A percentile compares a stretch with the other conserved stretches of the same genome.
Evolutionary conservation across 2,113 vertebrate species (phyloP).

Genomic region (Ovibos moschatus): DNA sequence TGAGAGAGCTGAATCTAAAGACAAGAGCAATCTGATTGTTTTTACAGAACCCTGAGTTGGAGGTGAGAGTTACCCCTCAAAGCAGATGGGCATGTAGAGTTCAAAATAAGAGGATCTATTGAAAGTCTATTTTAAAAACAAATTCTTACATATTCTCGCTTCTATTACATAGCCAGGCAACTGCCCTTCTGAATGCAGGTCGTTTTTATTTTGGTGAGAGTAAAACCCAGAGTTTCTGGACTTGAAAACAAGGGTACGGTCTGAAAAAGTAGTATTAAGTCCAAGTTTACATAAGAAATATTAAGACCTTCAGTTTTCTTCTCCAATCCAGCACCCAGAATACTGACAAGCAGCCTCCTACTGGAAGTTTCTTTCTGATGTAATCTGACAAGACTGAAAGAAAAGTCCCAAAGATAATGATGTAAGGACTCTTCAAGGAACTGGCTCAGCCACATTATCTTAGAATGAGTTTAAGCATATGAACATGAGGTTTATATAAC

Average conservation of each 20-base stretch:
- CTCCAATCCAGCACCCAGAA: neutral
- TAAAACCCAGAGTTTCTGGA: neutral
- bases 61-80: neutral
- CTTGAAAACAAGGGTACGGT: neutral
- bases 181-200: neutral
- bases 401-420: neutral
- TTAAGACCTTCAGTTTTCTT: neutral
- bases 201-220: neutral
- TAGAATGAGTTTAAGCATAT: slow-evolving; percentile 20
- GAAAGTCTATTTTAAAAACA: slow-evolving; percentile 4
- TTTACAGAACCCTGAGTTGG: neutral
- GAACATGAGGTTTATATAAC: neutral
- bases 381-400: neutral
- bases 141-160: neutral
- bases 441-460: neutral
- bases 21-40: neutral
- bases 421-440: neutral
- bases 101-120: slow-evolving; percentile 11
- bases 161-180: neutral
- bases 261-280: neutral
- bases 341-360: neutral
- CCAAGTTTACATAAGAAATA: neutral
- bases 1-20: neutral
- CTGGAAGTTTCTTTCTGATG: neutral
- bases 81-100: neutral